These are phyloP conservation scores for Drosophila murphyi DNA, from an alignment of 1,140 invertebrate species.

Conservation along the genomic window DNA sequence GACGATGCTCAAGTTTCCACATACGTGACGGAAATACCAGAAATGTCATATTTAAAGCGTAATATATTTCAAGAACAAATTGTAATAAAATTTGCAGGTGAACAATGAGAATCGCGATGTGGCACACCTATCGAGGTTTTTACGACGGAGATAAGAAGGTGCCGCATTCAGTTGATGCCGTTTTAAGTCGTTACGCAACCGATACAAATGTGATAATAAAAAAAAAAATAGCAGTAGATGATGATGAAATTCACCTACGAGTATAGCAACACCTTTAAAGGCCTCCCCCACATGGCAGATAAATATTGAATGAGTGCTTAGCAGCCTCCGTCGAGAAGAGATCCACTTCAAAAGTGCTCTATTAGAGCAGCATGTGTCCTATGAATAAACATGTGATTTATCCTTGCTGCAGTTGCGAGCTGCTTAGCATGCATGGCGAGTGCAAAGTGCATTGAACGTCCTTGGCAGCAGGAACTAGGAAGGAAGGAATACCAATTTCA, in stretches of 20 bases:
- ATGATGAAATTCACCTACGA: too few species aligned
- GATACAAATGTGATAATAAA: neutral
- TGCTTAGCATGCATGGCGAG: conserved; percentile 42
- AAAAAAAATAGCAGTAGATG: neutral
- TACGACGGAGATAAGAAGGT: too few species aligned
- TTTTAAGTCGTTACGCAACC: neutral
- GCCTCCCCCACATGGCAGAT: neutral
- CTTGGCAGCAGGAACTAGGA: conserved; percentile 6
- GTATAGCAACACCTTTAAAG: neutral
- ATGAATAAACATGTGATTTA: neutral
- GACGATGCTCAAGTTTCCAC: too few species aligned
- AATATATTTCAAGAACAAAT: too few species aligned
- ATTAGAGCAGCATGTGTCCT: neutral
- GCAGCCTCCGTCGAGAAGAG: too few species aligned
- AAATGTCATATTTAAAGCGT: too few species aligned
- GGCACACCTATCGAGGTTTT: too few species aligned
- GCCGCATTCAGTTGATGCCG: neutral
- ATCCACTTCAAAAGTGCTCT: neutral
- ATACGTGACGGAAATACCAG: too few species aligned
- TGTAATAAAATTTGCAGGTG: too few species aligned
- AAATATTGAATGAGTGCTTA: neutral
- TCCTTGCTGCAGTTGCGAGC: neutral
- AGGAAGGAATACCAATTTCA: conserved; percentile 34
- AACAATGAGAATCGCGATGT: too few species aligned
- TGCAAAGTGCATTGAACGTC: conserved; percentile 46